Percentiles rank a stretch among this genome's conserved stretches.
Conservation (phyloP, 2,113 vertebrate species). For the Pachyramphus minor region DNA sequence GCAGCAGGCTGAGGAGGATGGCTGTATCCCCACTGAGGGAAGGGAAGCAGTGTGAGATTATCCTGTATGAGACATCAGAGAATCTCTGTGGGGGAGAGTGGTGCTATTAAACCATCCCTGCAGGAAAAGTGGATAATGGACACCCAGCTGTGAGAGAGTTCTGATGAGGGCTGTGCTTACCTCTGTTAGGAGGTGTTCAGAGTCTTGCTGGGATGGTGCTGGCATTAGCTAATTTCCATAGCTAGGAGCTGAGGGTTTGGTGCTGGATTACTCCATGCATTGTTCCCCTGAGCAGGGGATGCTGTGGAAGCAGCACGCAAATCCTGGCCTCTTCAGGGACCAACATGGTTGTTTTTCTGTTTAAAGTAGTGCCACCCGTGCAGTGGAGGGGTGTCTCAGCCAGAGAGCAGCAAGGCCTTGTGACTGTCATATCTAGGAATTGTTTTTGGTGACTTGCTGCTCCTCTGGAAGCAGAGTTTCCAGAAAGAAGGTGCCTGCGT, state of each 20-base stretch:
- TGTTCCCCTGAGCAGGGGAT: background rate
- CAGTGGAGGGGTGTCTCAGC: background rate
- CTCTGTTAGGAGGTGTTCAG: background rate
- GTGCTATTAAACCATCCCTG: background rate
- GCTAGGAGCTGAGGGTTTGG: background rate
- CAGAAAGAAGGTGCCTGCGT: background rate
- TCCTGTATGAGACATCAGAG: background rate
- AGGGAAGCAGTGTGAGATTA: background rate
- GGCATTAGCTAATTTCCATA: accelerated
- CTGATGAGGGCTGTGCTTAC: background rate
- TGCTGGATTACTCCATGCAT: background rate
- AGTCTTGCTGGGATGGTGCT: background rate
- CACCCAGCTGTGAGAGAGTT: background rate
- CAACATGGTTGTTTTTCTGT: accelerated
- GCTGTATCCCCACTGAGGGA: background rate
- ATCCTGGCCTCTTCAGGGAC: background rate
- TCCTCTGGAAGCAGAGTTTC: background rate
- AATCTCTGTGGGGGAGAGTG: background rate
- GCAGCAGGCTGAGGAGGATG: background rate
- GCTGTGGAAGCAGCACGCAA: background rate
- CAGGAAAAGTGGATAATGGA: background rate
- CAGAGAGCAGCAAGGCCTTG: background rate
- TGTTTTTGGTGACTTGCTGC: background rate
- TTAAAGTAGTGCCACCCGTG: background rate
- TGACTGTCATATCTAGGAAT: background rate